These are phyloP conservation scores for Rhingia campestris DNA, from an alignment of 2,888 invertebrate species.

Conservation along the genomic window DNA sequence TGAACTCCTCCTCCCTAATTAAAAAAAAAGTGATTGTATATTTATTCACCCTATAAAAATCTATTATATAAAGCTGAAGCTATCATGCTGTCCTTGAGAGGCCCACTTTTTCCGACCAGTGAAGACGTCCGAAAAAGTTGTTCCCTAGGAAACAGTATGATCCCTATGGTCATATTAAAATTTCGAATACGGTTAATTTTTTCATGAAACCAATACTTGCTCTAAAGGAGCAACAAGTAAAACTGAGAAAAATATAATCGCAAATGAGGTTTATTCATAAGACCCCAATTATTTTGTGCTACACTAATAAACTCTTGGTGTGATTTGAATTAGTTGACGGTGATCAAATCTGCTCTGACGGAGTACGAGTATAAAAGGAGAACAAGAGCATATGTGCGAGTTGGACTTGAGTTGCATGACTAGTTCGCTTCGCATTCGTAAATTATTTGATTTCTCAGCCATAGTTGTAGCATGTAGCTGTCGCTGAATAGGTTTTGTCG, in stretches of 20 bases:
- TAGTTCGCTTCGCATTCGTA: constrained; percentile 41
- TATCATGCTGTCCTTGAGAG: too few species aligned
- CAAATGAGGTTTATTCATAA: constrained; percentile 61
- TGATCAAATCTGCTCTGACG: constrained; percentile 57
- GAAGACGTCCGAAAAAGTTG: too few species aligned
- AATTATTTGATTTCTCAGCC: constrained; percentile 28
- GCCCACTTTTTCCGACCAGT: too few species aligned
- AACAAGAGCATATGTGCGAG: constrained; percentile 10
- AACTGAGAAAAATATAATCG: background rate
- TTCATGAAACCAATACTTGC: too few species aligned
- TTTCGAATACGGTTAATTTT: too few species aligned
- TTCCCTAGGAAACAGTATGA: too few species aligned
- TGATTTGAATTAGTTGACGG: constrained; percentile 56
- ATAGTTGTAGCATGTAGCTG: constrained; percentile 6
- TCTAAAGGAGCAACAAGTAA: too few species aligned
- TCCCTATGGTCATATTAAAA: too few species aligned
- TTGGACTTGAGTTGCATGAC: constrained; percentile 35
- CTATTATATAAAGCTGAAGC: too few species aligned
- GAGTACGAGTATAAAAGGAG: constrained; percentile 13
- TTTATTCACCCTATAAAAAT: too few species aligned
- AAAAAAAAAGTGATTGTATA: too few species aligned
- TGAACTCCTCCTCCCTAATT: too few species aligned
- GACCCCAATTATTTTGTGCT: constrained; percentile 63
- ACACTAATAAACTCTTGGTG: constrained; percentile 43
- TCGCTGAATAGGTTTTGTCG: background rate